Evolutionary conservation across 2,113 vertebrate genomes (phyloP), one percentile per base, ranked within the genome.

Genomic region (Megaleporinus macrocephalus): DNA sequence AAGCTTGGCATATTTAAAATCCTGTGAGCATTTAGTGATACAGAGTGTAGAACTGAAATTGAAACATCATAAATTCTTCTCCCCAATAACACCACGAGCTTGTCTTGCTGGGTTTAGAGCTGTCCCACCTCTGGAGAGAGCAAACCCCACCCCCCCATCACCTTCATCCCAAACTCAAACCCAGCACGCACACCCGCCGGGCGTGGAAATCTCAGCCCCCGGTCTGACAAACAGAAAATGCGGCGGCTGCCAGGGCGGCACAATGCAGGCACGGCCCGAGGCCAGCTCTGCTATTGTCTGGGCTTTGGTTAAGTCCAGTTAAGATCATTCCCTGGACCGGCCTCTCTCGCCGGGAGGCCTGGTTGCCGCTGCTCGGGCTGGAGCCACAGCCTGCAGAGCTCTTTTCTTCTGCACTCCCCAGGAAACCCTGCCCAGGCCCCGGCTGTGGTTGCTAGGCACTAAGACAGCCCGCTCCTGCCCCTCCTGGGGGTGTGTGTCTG

Each of bases 371-470:
- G 63, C 91, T 90, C 89, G 65, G 92, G 90, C 93, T 95, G 94
- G 94, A 95, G 94, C 94, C 94, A 95, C 88, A 89, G 92, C 94
- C 91, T 91, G 94, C 91, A 59, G 93, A 89, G 94, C 88, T 86
- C 89, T 80, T 93, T 94, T 92, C 66, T 91, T 91, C 86, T 81
- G 15, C 16, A 74, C 88, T 86, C 92, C 88, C 91, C 86, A 76
- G 92, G 93, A 92, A 75, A 85, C 92, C 89, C 92, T 90, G 18
- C 76, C 66, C 66, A 71, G 92, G 88, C 91, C 88, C 88, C 88
- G 81, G 87, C 89, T 81, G 78, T 82, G 90, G 94, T 94, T 94
- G 94, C 94, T 92, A 94, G 93, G 94, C 86, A 90, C 92, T 94
- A 91, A 93, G 91, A 91, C 80, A 78, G 87, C 90, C 92, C 90